Base-by-base conservation (phyloP, 2,113 vertebrate species). In the Paralichthys olivaceus region DNA sequence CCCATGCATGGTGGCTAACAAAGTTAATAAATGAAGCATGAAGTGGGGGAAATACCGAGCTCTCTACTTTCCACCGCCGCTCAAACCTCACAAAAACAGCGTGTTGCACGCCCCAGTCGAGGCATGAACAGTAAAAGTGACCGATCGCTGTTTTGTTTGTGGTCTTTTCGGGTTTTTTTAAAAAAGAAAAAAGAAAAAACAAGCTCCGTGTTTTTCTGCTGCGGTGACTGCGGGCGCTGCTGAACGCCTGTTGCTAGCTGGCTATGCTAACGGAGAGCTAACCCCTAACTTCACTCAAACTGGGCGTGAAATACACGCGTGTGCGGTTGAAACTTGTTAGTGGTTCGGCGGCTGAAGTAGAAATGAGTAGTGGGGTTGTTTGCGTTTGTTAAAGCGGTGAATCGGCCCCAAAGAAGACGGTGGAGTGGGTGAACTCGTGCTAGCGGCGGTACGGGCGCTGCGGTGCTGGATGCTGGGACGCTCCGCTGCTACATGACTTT, bases 261-360 rank as follows among this genome's bases (percentile, higher is more conserved):
- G 84, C 83, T 86, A 89, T 84, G 89, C 90, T 90, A 92, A 67
- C 85, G 23, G 14, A 8, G 40, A 79, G 87, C 89, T 90, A 87
- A 72, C 0, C 37, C 68, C 19, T 47, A 65, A 85, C 77, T 80
- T 32, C 23, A 7, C 43, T 9, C 37, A 37, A 23, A 26, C 37
- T 75, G 37, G 5, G 1, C 12, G 7, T 47, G 72, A 74, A 47
- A 8, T 57, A 69, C 71, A 29, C n/a, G 54, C 20, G 13, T 15
- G 17, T n/a, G 32, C 17, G 1, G 4, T 2, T 0, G 3, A 51
- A 56, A 25, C 7, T 1, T 6, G 26, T 1, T 2, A 12, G 20
- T n/a, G 8, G 29, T 60, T 34, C 1, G 2, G 28, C 19, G 9
- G 17, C 1, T 4, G 29, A 1, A 6, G 45, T 5, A 17, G 45